Evolutionary conservation across 2,888 invertebrate species (phyloP), one percentile per base, ranked within the genome.

Genomic region (Ferrisia virgata): DNA sequence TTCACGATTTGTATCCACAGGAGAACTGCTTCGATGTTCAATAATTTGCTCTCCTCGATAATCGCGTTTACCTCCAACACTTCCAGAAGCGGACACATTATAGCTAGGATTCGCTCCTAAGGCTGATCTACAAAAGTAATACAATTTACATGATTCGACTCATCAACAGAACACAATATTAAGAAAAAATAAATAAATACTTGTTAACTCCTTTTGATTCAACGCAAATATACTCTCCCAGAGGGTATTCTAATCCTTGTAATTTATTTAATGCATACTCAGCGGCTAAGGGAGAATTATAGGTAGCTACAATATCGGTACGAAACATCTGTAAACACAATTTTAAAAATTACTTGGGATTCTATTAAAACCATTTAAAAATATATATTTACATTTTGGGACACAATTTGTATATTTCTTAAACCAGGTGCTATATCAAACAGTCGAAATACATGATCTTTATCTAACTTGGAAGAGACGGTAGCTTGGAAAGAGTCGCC

Each of bases 201-300:
- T 72, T 69, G 28, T 82, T 82, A 9, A 82, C 25, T 25, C 39
- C 64, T 72, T 82, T 82, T 31, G 82, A 82, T 69, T 82, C 82
- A 18, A 69, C 53, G 47, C 31, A 82, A 84, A 85, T 82, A 82
- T 79, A 85, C 87, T 93, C 92, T 22, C 96, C 96, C 28, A 95
- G 94, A 0, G 97, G 97, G 89, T 96, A 97, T 89, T 97, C 97
- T 89, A 97, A 94, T 3, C 95, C 94, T 88, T 97, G 94, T 72
- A 97, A 90, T 89, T 96, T 96, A 86, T 96, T 94, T 86, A 93
- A 92, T 78, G 94, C 95, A 89, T 95, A 94, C 0, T 92, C 89
- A 72, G 92, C 92, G 87, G 92, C 92, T 87, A 93, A 92, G 0
- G 93, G 90, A 87, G 91, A 92, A 85, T 92, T 92, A 88, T 94